Evolutionary conservation across 1,140 invertebrate species (phyloP).

Genomic region (Carposina sasakii): DNA sequence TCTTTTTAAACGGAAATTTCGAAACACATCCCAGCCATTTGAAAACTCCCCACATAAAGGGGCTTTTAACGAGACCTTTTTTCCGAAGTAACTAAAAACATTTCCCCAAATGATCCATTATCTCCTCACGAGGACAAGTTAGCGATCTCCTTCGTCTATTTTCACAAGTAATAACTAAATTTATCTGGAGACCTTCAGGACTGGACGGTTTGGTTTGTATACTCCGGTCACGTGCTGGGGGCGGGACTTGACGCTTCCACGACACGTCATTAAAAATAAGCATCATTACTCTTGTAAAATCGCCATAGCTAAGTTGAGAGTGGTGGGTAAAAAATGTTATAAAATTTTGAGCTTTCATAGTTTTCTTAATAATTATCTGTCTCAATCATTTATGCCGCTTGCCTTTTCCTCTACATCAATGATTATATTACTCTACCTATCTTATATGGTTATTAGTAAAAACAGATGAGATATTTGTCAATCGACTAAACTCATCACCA

Average conservation of each 20-base stretch:
- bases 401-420: too few relatives aligned
- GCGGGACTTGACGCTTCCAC: constrained; percentile 34
- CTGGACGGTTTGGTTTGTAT: constrained; percentile 42
- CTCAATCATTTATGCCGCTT: too few relatives aligned
- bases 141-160: constrained; percentile 72
- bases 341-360: too few relatives aligned
- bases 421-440: too few relatives aligned
- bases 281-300: constrained; percentile 70
- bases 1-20: constrained; percentile 32
- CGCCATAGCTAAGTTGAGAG: too few relatives aligned
- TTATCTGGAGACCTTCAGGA: constrained; percentile 68
- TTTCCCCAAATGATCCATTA: constrained; percentile 68
- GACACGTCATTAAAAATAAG: constrained; percentile 71
- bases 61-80: constrained; percentile 62
- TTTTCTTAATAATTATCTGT: too few relatives aligned
- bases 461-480: too few relatives aligned
- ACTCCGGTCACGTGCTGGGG: constrained; percentile 57
- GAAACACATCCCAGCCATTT: constrained; percentile 35
- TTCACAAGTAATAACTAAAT: constrained; percentile 73
- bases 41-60: constrained; percentile 62
- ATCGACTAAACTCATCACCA: too few relatives aligned
- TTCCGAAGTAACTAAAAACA: constrained; percentile 61
- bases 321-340: too few relatives aligned
- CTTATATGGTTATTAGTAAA: too few relatives aligned
- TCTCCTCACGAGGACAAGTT: constrained; percentile 69